phyloP scores from a whole-genome alignment of 2,888 invertebrate species.

The Agriopis aurantiaria region DNA sequence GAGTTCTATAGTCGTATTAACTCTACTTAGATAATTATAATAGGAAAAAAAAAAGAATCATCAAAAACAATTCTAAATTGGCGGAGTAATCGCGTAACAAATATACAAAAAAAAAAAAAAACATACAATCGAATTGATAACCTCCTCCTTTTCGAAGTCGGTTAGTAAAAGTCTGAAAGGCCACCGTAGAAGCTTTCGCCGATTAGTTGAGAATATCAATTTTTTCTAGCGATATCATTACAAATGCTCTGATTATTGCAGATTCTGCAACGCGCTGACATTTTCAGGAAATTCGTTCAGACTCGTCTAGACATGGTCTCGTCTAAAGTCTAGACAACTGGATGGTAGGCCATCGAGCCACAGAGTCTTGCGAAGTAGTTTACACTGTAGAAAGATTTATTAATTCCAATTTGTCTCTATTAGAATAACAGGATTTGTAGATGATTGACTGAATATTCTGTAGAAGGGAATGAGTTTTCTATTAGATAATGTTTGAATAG shows the following conservation, averaged over 20 bases:
- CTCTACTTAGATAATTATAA: no score
- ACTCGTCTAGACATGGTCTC: constrained; percentile 26
- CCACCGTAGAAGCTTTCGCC: neutral
- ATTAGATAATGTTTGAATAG: no score
- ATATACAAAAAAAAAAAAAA: no score
- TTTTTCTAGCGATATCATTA: constrained; percentile 22
- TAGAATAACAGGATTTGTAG: neutral
- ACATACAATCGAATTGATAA: no score
- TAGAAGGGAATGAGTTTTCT: no score
- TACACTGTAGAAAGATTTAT: constrained; percentile 3
- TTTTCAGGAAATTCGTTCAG: constrained; percentile 19
- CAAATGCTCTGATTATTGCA: constrained; percentile 31
- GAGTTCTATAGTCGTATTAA: no score
- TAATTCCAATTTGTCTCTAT: constrained; percentile 3
- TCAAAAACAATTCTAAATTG: no score
- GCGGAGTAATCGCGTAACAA: no score
- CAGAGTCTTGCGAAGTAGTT: constrained; percentile 11
- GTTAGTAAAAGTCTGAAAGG: no score
- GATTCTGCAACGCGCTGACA: constrained; percentile 17
- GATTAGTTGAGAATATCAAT: neutral
- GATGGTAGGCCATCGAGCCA: constrained; percentile 20
- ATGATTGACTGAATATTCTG: neutral
- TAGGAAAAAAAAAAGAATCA: no score
- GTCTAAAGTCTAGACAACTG: constrained; percentile 27
- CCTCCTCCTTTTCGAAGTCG: no score